Percentiles rank a stretch among this genome's conserved stretches.
These are phyloP conservation scores for Mastacembelus armatus DNA, from an alignment of 2,797 vertebrate genomes.

Conservation along the genomic window DNA sequence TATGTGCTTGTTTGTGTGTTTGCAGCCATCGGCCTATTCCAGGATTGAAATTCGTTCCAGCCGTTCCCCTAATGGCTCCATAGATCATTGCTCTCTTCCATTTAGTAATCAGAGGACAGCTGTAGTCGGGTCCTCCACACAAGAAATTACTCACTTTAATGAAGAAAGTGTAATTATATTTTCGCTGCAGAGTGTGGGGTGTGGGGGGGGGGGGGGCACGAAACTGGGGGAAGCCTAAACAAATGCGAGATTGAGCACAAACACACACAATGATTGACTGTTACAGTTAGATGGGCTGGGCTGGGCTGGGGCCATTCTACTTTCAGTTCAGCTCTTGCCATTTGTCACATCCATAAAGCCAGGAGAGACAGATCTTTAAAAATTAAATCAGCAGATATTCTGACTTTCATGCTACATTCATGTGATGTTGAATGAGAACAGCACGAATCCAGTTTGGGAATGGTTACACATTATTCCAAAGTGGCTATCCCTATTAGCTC, in stretches of 20 bases:
- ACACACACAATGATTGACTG: constrained; percentile 24
- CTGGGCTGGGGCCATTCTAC: not conserved
- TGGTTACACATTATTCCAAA: too few relatives aligned
- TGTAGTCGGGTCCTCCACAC: constrained; percentile 72
- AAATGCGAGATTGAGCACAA: constrained; percentile 46
- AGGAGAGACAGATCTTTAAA: too few relatives aligned
- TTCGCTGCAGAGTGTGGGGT: constrained; percentile 54
- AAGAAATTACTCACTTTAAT: constrained; percentile 82
- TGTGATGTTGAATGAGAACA: too few relatives aligned
- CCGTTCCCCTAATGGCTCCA: constrained; percentile 83
- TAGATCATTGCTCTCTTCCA: constrained; percentile 84
- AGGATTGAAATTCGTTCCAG: constrained; percentile 83
- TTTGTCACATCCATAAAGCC: too few relatives aligned
- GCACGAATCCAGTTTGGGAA: too few relatives aligned
- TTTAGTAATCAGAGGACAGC: constrained; percentile 85
- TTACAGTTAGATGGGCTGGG: constrained; percentile 6
- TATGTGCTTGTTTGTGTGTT: constrained; percentile 30
- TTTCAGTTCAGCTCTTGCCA: not conserved
- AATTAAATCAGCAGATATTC: too few relatives aligned
- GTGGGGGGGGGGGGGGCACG: not conserved
- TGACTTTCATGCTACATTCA: too few relatives aligned
- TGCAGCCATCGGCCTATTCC: constrained; percentile 69
- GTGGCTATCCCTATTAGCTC: too few relatives aligned
- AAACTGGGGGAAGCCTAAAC: constrained; percentile 23
- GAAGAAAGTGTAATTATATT: constrained; percentile 82